A percentile compares a stretch with the other conserved stretches of the same genome.
Conservation (phyloP, 2,113 vertebrate genomes). For the Channa argus region DNA sequence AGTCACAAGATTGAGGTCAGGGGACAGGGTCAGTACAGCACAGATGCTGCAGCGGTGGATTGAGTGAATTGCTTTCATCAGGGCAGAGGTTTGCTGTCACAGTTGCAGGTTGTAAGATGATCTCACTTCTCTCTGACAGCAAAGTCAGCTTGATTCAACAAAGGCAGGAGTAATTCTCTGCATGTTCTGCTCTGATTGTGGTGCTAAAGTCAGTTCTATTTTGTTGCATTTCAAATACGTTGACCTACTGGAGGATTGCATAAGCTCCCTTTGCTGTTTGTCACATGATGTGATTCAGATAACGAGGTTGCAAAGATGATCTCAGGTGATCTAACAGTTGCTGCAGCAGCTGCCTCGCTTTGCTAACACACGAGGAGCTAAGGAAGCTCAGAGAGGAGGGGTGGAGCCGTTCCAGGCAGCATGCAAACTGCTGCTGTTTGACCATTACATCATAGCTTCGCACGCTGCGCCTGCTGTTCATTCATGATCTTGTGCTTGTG, state of each 20-base stretch:
- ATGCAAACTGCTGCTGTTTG: conserved; percentile 75
- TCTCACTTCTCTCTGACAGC: conserved; percentile 64
- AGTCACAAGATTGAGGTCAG: conserved; percentile 66
- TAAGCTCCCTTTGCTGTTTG: neutral
- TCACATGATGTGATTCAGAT: conserved; percentile 9
- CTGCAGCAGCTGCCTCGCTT: conserved; percentile 61
- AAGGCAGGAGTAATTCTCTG: conserved; percentile 45
- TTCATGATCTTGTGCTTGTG: conserved; percentile 70
- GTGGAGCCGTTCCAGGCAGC: conserved; percentile 69
- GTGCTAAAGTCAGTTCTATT: neutral
- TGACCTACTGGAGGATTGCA: neutral
- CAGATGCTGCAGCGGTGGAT: conserved; percentile 58
- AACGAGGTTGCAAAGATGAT: neutral
- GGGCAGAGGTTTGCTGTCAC: conserved; percentile 66
- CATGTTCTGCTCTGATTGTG: conserved; percentile 33
- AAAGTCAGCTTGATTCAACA: conserved; percentile 65
- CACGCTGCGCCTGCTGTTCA: conserved; percentile 76
- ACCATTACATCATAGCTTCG: conserved; percentile 83
- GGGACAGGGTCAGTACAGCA: conserved; percentile 58
- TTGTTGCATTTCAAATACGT: conserved; percentile 2
- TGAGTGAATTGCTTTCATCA: conserved; percentile 46
- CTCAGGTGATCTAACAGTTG: conserved; percentile 51
- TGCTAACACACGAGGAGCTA: conserved; percentile 62
- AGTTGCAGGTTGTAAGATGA: conserved; percentile 64
- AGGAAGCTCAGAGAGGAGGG: conserved; percentile 67